Evolutionary conservation across 2,888 invertebrate species (phyloP).

Genomic region (Rhingia campestris): DNA sequence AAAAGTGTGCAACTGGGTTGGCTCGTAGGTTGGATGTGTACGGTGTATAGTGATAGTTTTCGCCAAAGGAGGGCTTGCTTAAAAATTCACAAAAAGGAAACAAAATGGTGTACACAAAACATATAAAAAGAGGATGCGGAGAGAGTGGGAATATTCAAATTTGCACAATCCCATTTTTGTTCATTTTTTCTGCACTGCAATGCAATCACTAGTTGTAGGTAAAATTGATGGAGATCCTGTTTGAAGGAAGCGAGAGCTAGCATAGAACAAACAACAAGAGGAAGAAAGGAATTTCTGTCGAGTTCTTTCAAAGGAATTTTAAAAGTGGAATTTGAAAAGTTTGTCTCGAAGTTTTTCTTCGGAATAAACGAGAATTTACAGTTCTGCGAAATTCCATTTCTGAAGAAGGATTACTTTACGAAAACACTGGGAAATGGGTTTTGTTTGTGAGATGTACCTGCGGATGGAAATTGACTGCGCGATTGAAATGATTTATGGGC

Average conservation of each 20-base stretch:
- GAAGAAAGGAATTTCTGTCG: not conserved
- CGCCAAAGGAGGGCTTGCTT: not conserved
- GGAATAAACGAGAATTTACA: not conserved
- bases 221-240: not conserved
- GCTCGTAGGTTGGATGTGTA: not conserved
- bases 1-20: conserved; percentile 5
- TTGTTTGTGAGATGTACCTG: too few relatives aligned
- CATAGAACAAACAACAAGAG: not conserved
- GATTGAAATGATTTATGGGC: too few relatives aligned
- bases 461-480: too few relatives aligned
- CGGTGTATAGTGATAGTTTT: not conserved
- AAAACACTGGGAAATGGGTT: not conserved
- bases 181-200: not conserved
- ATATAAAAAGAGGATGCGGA: not conserved
- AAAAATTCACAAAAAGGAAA: conserved; percentile 4
- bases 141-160: conserved; percentile 16
- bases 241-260: not conserved
- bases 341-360: conserved; percentile 2
- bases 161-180: not conserved
- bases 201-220: not conserved
- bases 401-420: not conserved
- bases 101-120: not conserved
- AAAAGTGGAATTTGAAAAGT: conserved; percentile 19
- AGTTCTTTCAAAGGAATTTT: conserved; percentile 6
- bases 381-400: not conserved